phyloP scores from a whole-genome alignment of 2,888 invertebrate genomes.

The Cataglyphis altisquamis region DNA sequence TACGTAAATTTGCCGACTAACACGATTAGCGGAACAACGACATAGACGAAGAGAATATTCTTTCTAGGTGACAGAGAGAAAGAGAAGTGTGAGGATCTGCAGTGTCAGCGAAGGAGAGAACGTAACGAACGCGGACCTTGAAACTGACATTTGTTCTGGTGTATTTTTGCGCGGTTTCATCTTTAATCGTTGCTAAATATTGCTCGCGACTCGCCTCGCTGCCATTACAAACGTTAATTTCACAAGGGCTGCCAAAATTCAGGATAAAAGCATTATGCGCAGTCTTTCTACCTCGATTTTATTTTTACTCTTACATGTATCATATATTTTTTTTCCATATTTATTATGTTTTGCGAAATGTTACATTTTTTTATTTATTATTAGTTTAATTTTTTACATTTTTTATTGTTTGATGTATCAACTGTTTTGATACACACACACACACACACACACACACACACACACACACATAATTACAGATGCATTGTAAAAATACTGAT shows the following conservation, averaged over 20 bases:
- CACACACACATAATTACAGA: background rate
- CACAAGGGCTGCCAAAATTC: slow-evolving; percentile 10
- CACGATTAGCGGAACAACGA: slow-evolving; percentile 63
- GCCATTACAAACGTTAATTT: slow-evolving; percentile 32
- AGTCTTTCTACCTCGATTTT: background rate
- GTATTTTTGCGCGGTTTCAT: slow-evolving; percentile 60
- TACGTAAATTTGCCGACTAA: slow-evolving; percentile 69
- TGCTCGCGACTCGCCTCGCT: slow-evolving; percentile 30
- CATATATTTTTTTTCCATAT: background rate
- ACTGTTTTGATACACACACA: background rate
- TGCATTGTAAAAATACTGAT: too few relatives aligned
- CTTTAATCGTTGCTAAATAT: slow-evolving; percentile 46
- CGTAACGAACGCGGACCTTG: slow-evolving; percentile 54
- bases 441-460: too few relatives aligned
- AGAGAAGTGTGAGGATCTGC: slow-evolving; percentile 5
- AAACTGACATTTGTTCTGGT: slow-evolving; percentile 66
- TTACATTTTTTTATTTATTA: background rate
- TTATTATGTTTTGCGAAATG: slow-evolving; percentile 1
- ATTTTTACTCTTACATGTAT: background rate
- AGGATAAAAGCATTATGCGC: background rate
- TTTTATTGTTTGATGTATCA: background rate
- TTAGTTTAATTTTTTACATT: too few relatives aligned
- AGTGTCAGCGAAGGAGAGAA: slow-evolving; percentile 42
- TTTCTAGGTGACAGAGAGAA: background rate
- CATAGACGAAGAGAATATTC: slow-evolving; percentile 16